A percentile compares a stretch with the other conserved stretches of the same genome.
phyloP scores from a whole-genome alignment of 92 coral and sea anemone genomes.

The Porites evermanni region DNA sequence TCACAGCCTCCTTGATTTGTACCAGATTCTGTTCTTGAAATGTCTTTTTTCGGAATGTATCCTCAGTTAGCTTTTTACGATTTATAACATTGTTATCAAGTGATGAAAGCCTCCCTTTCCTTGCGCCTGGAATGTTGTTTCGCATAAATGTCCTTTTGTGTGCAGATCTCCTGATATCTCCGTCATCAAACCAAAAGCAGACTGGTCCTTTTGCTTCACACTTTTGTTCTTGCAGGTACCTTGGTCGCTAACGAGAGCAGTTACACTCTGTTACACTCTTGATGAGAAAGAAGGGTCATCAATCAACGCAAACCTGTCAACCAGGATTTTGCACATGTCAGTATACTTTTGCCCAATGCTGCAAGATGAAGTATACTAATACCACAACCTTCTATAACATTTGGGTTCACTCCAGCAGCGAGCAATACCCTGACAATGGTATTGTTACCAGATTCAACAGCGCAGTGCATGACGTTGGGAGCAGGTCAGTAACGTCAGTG shows the following conservation, averaged over 20 bases:
- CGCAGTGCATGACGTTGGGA: conserved; percentile 26
- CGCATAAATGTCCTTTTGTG: conserved; percentile 59
- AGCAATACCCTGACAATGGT: conserved; percentile 42
- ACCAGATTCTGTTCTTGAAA: conserved; percentile 66
- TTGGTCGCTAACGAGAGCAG: conserved; percentile 39
- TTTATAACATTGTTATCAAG: conserved; percentile 48
- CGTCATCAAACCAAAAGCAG: conserved; percentile 66
- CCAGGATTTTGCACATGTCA: conserved; percentile 48
- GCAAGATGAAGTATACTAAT: conserved; percentile 51
- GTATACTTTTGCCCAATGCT: conserved; percentile 21
- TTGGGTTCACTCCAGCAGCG: conserved; percentile 51
- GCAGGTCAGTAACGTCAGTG: too few species aligned
- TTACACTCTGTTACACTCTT: neutral
- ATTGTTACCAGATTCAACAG: conserved; percentile 33
- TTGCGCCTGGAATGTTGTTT: conserved; percentile 34
- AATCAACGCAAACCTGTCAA: conserved; percentile 38
- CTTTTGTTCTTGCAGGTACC: conserved; percentile 51
- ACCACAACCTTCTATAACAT: conserved; percentile 62
- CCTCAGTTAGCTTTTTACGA: conserved; percentile 43
- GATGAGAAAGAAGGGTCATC: conserved; percentile 41
- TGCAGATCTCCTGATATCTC: conserved; percentile 73
- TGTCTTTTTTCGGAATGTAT: conserved; percentile 52
- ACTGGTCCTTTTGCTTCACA: conserved; percentile 23
- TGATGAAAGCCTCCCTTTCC: conserved; percentile 48
- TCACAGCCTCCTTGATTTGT: conserved; percentile 59